phyloP scores from a whole-genome alignment of 2,888 invertebrate species.

The Synanthedon vespiformis region DNA sequence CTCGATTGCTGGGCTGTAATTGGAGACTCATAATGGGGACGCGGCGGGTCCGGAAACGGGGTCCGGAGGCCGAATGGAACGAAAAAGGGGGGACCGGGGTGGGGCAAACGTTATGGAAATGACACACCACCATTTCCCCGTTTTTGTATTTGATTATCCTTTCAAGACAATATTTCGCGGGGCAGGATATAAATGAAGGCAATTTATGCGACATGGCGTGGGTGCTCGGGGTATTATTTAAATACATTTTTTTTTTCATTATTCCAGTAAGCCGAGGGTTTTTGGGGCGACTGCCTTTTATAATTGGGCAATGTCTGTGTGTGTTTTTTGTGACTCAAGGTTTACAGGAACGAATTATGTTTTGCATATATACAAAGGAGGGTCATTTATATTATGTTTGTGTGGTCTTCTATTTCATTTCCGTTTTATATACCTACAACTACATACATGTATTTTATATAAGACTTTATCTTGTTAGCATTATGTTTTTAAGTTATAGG shows the following conservation, averaged over 20 bases:
- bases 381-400: background rate
- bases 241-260: constrained; percentile 44
- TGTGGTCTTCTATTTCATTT: background rate
- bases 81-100: constrained; percentile 36
- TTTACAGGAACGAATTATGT: constrained; percentile 35
- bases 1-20: constrained; percentile 58
- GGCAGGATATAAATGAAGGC: constrained; percentile 68
- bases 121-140: constrained; percentile 68
- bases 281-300: constrained; percentile 51
- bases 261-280: constrained; percentile 44
- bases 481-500: too few relatives aligned
- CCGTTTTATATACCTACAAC: background rate
- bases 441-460: background rate
- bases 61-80: constrained; percentile 31
- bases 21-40: constrained; percentile 65
- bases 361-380: constrained; percentile 39
- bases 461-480: too few relatives aligned
- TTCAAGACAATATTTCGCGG: constrained; percentile 71
- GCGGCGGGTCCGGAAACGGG: constrained; percentile 45
- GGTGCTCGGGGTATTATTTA: constrained; percentile 58
- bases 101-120: constrained; percentile 65
- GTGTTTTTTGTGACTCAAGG: constrained; percentile 23
- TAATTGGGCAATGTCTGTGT: constrained; percentile 44
- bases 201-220: constrained; percentile 67
- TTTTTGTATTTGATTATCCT: constrained; percentile 72